Evolutionary conservation across 2,113 vertebrate species (phyloP).

Genomic region (Morphnarchus princeps): DNA sequence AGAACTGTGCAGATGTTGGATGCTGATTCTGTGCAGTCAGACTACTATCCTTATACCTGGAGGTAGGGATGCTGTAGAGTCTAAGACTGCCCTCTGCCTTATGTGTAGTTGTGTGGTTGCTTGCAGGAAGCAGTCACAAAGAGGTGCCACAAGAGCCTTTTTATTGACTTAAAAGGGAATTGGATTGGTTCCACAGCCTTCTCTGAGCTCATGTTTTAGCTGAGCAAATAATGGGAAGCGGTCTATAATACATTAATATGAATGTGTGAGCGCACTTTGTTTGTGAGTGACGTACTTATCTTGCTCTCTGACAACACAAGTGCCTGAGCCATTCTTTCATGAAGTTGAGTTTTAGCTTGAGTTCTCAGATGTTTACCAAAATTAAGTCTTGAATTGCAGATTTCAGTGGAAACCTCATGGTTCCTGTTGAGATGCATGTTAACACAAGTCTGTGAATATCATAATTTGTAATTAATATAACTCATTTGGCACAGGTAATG

Average conservation of each 20-base stretch:
- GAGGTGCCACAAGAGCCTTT: not conserved
- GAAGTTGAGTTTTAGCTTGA: not conserved
- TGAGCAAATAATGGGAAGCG: not conserved
- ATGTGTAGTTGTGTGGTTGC: not conserved
- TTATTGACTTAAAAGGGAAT: not conserved
- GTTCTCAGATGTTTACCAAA: not conserved
- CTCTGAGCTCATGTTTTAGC: not conserved
- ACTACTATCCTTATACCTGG: not conserved
- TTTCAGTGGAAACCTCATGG: not conserved
- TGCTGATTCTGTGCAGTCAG: not conserved
- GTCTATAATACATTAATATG: not conserved
- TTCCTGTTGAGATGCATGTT: not conserved
- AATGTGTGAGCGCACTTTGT: not conserved
- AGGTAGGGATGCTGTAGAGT: not conserved
- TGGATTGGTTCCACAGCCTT: not conserved
- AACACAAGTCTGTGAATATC: not conserved
- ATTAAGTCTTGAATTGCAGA: not conserved
- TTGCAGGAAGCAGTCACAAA: not conserved
- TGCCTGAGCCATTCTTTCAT: not conserved
- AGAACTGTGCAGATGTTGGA: not conserved
- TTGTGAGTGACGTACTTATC: not conserved
- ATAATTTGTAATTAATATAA: slow-evolving; percentile 31
- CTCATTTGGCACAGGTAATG: slow-evolving; percentile 42
- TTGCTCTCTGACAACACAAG: not conserved
- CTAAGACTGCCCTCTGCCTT: not conserved